Evolutionary conservation across 2,113 vertebrate species (phyloP).

Genomic region (Malurus cyaneus): DNA sequence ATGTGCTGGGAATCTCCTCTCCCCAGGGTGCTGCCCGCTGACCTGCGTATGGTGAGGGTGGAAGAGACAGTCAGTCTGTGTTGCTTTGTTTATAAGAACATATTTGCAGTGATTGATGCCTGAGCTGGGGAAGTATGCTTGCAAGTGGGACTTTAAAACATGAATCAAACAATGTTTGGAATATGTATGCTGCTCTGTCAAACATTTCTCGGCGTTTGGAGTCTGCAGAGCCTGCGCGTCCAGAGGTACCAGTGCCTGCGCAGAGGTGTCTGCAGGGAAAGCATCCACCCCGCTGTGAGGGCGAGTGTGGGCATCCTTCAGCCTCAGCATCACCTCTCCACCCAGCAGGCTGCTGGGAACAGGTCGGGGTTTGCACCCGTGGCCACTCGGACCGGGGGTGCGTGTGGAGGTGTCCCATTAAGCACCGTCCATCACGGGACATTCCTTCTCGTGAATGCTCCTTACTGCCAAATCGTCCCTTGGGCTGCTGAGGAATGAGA

Average conservation of each 20-base stretch:
- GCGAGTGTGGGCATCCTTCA: background rate
- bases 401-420: background rate
- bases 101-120: conserved; percentile 78
- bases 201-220: conserved; percentile 72
- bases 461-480: conserved; percentile 20
- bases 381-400: background rate
- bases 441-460: background rate
- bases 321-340: background rate
- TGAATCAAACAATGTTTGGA: conserved; percentile 82
- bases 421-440: conserved; percentile 9
- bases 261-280: conserved; percentile 33
- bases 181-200: conserved; percentile 72
- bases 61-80: conserved; percentile 72
- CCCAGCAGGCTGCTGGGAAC: background rate
- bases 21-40: conserved; percentile 13
- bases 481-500: background rate
- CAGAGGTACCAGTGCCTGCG: conserved; percentile 51
- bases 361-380: fast-evolving
- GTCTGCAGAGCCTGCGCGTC: conserved; percentile 66
- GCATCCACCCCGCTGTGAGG: background rate
- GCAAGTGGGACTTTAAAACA: conserved; percentile 74
- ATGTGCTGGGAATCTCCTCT: background rate
- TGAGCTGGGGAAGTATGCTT: conserved; percentile 71
- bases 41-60: conserved; percentile 43
- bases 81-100: conserved; percentile 78